Conservation (phyloP, 2,113 vertebrate genomes). For the Sapayoa aenigma region DNA sequence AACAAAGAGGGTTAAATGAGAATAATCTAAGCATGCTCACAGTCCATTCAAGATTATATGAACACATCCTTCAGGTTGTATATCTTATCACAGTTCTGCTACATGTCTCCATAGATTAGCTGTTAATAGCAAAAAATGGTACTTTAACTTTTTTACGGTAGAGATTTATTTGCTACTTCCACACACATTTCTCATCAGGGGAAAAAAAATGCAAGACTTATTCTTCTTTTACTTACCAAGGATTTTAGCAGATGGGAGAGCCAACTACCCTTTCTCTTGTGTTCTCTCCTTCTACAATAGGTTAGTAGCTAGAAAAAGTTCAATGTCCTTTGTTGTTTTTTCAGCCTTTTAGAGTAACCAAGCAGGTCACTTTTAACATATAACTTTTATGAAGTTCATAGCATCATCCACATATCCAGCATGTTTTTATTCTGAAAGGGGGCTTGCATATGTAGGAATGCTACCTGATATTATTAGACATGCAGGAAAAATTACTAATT, state of each 20-base stretch:
- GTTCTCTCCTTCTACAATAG: background rate
- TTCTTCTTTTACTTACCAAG: background rate
- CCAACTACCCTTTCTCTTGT: background rate
- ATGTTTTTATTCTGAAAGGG: background rate
- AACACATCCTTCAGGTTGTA: background rate
- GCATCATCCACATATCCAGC: background rate
- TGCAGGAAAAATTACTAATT: background rate
- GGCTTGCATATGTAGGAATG: background rate
- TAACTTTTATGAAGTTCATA: background rate
- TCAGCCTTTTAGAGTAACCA: conserved; percentile 21
- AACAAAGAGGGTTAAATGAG: background rate
- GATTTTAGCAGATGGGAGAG: background rate
- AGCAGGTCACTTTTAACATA: background rate
- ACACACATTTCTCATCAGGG: background rate
- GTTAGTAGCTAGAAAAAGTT: background rate
- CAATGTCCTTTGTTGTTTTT: background rate
- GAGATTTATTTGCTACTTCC: background rate
- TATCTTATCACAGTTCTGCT: background rate
- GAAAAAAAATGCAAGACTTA: background rate
- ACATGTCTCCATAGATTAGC: background rate
- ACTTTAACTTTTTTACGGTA: background rate
- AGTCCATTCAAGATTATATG: background rate
- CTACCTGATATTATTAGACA: background rate
- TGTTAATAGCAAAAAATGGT: background rate
- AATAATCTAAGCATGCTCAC: background rate